Evolutionary conservation across 2,113 vertebrate genomes (phyloP), one percentile per base, ranked within the genome.

Genomic region (Anolis sagrei): DNA sequence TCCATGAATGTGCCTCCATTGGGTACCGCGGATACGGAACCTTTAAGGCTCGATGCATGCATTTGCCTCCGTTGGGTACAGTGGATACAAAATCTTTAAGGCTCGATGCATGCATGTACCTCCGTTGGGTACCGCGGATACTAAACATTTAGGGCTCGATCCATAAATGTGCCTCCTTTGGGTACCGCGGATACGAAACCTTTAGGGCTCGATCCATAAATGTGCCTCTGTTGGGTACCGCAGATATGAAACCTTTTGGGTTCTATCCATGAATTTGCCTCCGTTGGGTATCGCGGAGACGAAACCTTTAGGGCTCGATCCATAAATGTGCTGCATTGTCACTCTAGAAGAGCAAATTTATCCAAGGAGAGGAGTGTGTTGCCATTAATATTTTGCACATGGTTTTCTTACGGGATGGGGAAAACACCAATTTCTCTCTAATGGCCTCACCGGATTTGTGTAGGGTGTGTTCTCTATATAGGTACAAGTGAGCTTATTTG

Each of bases 401-500:
- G 66, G 74, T 36, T 79, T 32, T n/a, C 72, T 72, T 29, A 64
- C 7, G 16, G 48, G n/a, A 5, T 51, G 25, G 4, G 70, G 84
- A 21, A 69, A 61, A 21, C 76, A 23, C 58, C 27, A 29, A 32
- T 29, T 21, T 82, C 5, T 61, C 70, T 89, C 2, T 58, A 2
- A 34, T n/a, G 8, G 3, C 91, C 87, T 34, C 92, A 93, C 87
- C 92, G 81, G 91, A 92, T 79, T 92, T 64, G 58, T 75, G 39
- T 81, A 23, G 16, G 44, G 39, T 75, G 44, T 49, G 70, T 51
- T 7, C 29, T 76, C 92, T 94, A 91, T 95, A 91, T 94, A 95
- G 96, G 96, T 97, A 97, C 97, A 97, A 93, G 95, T 95, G 93
- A 94, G 90, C 95, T 95, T 96, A 95, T 96, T 95, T 95, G 95